Evolutionary conservation across 2,888 invertebrate species (phyloP).

Genomic region (Bursaphelenchus okinawaensis): DNA sequence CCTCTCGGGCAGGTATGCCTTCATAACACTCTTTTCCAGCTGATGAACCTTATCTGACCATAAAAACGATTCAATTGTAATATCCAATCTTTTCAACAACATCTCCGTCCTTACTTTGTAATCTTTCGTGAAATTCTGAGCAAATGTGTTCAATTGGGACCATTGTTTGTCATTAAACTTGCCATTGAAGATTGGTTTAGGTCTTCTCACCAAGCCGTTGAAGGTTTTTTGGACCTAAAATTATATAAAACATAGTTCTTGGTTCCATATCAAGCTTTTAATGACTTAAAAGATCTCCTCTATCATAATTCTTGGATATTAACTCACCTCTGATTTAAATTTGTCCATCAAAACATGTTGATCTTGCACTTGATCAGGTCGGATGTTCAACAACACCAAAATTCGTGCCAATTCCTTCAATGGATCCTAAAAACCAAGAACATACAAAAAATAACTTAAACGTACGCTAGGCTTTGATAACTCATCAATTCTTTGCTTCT

Average conservation of each 20-base stretch:
- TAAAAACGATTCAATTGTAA: slow-evolving; percentile 87
- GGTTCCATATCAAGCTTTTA: too few species aligned
- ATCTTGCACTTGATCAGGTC: background rate
- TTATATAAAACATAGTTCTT: background rate
- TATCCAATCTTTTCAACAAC: slow-evolving; percentile 82
- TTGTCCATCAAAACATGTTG: background rate
- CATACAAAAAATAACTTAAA: background rate
- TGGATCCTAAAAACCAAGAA: background rate
- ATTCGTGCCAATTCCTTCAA: background rate
- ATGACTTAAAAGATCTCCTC: background rate
- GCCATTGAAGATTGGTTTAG: background rate
- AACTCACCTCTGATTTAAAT: background rate
- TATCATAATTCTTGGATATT: too few species aligned
- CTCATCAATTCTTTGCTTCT: background rate
- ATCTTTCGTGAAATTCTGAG: slow-evolving; percentile 68
- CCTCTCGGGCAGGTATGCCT: background rate
- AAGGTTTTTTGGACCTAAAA: slow-evolving; percentile 6
- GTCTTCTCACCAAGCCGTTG: background rate
- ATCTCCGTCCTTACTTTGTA: slow-evolving; percentile 78
- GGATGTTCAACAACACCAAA: background rate
- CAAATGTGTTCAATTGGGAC: background rate
- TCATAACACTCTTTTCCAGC: background rate
- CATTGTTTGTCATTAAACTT: background rate
- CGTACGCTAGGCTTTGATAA: background rate
- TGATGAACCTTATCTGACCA: slow-evolving; percentile 58